These are phyloP conservation scores for Proisotoma minuta DNA, from an alignment of 2,888 invertebrate genomes.

Conservation along the genomic window DNA sequence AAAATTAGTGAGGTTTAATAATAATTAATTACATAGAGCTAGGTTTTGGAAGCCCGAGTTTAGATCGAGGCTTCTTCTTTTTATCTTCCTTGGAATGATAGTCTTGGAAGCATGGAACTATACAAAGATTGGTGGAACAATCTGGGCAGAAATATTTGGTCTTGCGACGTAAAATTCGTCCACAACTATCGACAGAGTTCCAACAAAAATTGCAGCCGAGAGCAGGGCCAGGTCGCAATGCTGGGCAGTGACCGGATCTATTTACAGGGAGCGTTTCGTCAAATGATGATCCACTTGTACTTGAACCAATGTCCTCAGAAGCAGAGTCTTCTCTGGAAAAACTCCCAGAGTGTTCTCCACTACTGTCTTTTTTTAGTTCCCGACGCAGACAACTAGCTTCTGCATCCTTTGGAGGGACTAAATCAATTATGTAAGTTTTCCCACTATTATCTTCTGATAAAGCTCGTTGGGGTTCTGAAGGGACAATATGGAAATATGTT, in stretches of 20 bases:
- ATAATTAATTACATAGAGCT: slow-evolving; percentile 53
- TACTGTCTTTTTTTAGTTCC: slow-evolving; percentile 3
- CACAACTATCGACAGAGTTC: slow-evolving; percentile 81
- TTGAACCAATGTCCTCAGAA: slow-evolving; percentile 23
- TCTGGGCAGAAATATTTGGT: slow-evolving; percentile 87
- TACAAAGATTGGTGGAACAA: slow-evolving; percentile 81
- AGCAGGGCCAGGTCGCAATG: slow-evolving; percentile 70
- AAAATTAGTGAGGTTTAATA: too few relatives aligned
- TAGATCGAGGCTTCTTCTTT: slow-evolving; percentile 49
- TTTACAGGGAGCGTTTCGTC: slow-evolving; percentile 38
- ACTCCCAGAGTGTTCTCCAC: slow-evolving; percentile 1
- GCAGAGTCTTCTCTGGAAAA: slow-evolving; percentile 10
- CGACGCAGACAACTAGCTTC: slow-evolving; percentile 16
- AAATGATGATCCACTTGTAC: slow-evolving; percentile 18
- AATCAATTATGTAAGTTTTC: not conserved
- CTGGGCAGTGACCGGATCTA: slow-evolving; percentile 76
- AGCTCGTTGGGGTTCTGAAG: not conserved
- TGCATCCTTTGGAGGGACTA: slow-evolving; percentile 1
- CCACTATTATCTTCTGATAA: not conserved
- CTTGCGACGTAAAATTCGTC: slow-evolving; percentile 74
- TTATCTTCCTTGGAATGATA: slow-evolving; percentile 64
- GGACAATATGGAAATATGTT: not conserved
- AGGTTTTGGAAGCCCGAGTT: slow-evolving; percentile 53
- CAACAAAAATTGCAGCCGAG: slow-evolving; percentile 84
- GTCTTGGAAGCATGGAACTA: slow-evolving; percentile 83